Evolutionary conservation across 1,140 invertebrate species (phyloP).

Genomic region (Drosophila athabasca): DNA sequence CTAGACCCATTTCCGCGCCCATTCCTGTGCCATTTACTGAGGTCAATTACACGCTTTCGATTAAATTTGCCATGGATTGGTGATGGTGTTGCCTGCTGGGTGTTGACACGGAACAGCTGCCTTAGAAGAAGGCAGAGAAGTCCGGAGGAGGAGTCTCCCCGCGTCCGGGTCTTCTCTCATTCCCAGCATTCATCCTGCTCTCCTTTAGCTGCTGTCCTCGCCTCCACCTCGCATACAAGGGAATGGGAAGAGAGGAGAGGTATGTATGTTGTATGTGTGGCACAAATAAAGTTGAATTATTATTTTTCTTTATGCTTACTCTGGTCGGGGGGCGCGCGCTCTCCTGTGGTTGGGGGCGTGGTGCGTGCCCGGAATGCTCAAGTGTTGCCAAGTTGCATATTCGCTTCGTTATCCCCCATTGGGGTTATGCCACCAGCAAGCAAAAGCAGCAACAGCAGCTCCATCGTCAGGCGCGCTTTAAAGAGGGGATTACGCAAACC

Average conservation of each 20-base stretch:
- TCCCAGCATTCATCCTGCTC: slow-evolving; percentile 4
- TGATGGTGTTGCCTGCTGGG: slow-evolving; percentile 37
- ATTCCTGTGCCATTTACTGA: slow-evolving; percentile 71
- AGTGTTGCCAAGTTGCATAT: slow-evolving; percentile 76
- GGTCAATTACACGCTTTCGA: slow-evolving; percentile 81
- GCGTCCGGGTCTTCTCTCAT: background rate
- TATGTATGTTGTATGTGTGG: slow-evolving; percentile 53
- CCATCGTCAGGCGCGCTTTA: slow-evolving; percentile 44
- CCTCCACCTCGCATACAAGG: background rate
- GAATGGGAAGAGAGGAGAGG: slow-evolving; percentile 11
- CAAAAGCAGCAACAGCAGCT: slow-evolving; percentile 9
- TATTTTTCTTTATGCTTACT: slow-evolving; percentile 75
- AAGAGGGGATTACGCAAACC: slow-evolving; percentile 52
- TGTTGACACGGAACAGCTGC: slow-evolving; percentile 79
- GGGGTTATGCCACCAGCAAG: slow-evolving; percentile 29
- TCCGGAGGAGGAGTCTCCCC: slow-evolving; percentile 1
- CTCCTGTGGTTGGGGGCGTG: slow-evolving; percentile 51
- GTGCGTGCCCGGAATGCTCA: slow-evolving; percentile 70
- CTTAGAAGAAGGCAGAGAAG: slow-evolving; percentile 19
- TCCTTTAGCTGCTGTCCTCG: background rate
- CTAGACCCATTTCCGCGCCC: slow-evolving; percentile 55
- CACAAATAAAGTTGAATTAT: slow-evolving; percentile 82
- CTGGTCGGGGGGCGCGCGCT: slow-evolving; percentile 8
- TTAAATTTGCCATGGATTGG: slow-evolving; percentile 74
- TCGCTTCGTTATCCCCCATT: slow-evolving; percentile 68